Evolutionary conservation across 2,113 vertebrate species (phyloP), one percentile per base, ranked within the genome.

Genomic region (Hepsetus odoe): DNA sequence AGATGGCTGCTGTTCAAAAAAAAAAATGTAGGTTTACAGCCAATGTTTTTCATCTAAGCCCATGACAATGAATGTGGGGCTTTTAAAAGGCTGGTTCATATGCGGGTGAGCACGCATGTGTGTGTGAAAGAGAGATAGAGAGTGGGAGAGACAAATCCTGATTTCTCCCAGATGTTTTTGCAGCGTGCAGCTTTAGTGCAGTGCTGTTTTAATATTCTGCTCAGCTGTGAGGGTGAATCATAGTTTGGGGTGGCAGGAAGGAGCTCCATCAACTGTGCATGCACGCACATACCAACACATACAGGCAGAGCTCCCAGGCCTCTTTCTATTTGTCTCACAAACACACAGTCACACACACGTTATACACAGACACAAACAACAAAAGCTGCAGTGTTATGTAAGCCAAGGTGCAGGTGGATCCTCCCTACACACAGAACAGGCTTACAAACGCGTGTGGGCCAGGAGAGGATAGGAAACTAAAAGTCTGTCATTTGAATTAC

Each of bases 171-270:
- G 69, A 44, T n/a, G 55, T 73, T 73, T 71, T 73, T 44, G 32
- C 69, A 56, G 46, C 26, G 42, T 35, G 66, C 3, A 59, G 61
- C 70, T 49, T 70, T 80, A 22, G 73, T 80, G 33, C 70, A 8
- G 32, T 65, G 61, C 22, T 40, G 30, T 82, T 85, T 90, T 88
- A 89, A 85, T 88, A 89, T 90, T 88, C 87, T 84, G 88, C 85
- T 91, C 89, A 90, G 89, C 89, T 91, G 89, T 81, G 79, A 82
- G 83, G 71, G 71, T 90, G 88, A 90, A 77, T 91, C 89, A 88
- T 83, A 76, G 75, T 5, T 83, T 87, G 84, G 84, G 84, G 84
- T 71, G 75, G 79, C 86, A 84, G 80, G 74, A 86, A 84, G 80
- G 13, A 61, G 53, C 76, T 78, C 67, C 67, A 62, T 71, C 56